Evolutionary conservation across 2,113 vertebrate genomes (phyloP).

Genomic region (Cyanoramphus novaezelandiae): DNA sequence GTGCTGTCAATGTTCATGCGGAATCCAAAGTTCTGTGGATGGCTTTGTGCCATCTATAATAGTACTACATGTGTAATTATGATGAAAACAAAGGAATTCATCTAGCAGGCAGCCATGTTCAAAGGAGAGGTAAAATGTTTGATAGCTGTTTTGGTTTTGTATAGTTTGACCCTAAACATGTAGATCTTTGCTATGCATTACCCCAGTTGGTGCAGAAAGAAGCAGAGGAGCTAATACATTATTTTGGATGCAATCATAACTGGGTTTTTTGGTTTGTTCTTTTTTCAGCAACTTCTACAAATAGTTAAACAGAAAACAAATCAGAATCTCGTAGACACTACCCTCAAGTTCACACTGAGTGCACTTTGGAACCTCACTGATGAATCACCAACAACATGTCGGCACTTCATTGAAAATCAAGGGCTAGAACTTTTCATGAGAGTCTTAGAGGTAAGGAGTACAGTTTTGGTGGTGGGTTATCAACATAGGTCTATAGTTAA

Average conservation of each 20-base stretch:
- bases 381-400: conserved; percentile 97
- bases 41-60: not conserved
- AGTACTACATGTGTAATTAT: not conserved
- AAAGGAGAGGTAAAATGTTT: not conserved
- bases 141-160: not conserved
- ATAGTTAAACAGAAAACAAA: conserved; percentile 97
- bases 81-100: not conserved
- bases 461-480: not conserved
- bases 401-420: conserved; percentile 98
- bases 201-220: no score
- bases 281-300: conserved; percentile 93
- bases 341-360: conserved; percentile 95
- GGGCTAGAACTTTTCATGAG: conserved; percentile 96
- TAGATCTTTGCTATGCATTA: not conserved
- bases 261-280: not conserved
- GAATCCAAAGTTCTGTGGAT: not conserved
- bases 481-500: not conserved
- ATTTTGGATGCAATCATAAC: not conserved
- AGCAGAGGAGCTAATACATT: not conserved
- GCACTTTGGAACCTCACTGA: conserved; percentile 99
- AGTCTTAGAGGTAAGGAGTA: conserved; percentile 89
- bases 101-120: not conserved
- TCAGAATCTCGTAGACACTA: conserved; percentile 93
- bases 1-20: not conserved
- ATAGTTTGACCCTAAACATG: not conserved